These are phyloP conservation scores for Archips crataeganus DNA, from an alignment of 2,888 invertebrate genomes.

Conservation along the genomic window DNA sequence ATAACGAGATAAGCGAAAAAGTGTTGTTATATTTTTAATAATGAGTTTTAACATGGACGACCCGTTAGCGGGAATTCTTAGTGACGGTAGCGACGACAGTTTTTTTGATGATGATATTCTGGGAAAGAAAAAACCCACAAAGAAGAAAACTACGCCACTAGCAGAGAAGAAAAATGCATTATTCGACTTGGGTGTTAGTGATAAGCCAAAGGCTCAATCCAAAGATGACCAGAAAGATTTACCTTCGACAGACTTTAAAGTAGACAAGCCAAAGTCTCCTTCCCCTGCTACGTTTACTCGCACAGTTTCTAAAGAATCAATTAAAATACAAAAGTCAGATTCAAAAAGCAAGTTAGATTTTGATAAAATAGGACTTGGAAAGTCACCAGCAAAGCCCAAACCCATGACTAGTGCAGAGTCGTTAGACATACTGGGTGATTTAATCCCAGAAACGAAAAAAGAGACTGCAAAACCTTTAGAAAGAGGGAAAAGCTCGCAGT, in stretches of 20 bases:
- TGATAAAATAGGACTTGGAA: conserved; percentile 51
- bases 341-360: conserved; percentile 50
- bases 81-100: conserved; percentile 90
- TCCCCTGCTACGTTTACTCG: conserved; percentile 63
- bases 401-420: conserved; percentile 62
- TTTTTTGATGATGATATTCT: conserved; percentile 88
- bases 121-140: conserved; percentile 73
- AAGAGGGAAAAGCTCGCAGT: conserved; percentile 76
- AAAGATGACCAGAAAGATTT: conserved; percentile 57
- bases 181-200: conserved; percentile 68
- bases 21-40: conserved; percentile 33
- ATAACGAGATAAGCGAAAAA: neutral
- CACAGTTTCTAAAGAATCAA: conserved; percentile 65
- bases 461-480: conserved; percentile 61
- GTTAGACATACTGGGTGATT: conserved; percentile 66
- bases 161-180: conserved; percentile 72
- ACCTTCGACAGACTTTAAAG: conserved; percentile 55
- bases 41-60: conserved; percentile 88
- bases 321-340: conserved; percentile 56
- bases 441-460: conserved; percentile 58
- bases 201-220: conserved; percentile 52
- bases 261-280: conserved; percentile 48
- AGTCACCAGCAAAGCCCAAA: conserved; percentile 69
- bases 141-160: conserved; percentile 64
- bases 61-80: conserved; percentile 88